phyloP scores from a whole-genome alignment of 2,113 vertebrate genomes.

The Lipophrys pholis region DNA sequence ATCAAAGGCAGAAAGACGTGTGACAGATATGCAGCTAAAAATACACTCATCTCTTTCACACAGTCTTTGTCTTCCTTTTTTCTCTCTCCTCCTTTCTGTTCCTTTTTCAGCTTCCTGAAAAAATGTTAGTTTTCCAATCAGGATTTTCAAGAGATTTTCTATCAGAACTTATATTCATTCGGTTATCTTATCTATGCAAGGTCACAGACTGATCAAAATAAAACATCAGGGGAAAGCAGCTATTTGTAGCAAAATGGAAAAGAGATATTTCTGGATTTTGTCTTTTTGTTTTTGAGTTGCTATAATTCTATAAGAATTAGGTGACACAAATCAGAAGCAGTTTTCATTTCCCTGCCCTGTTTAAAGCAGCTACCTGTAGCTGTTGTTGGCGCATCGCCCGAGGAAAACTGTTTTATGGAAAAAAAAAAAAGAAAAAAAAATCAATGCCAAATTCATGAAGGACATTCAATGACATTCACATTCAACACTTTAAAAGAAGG shows the following conservation, averaged over 20 bases:
- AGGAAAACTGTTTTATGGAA: conserved; percentile 63
- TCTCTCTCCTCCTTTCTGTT: conserved; percentile 27
- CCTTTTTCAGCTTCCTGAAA: not conserved
- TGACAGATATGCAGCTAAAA: conserved; percentile 82
- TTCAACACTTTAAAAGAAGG: conserved; percentile 64
- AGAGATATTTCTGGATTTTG: conserved; percentile 12
- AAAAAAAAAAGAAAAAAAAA: conserved; percentile 50
- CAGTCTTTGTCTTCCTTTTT: conserved; percentile 27
- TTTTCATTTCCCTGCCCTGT: conserved; percentile 45
- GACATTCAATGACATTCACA: conserved; percentile 71
- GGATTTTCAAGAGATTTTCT: not conserved
- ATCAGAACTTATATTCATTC: not conserved
- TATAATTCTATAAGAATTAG: conserved; percentile 25
- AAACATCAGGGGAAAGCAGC: not conserved
- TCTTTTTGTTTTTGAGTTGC: conserved; percentile 6
- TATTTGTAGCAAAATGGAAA: not conserved
- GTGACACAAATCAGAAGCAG: conserved; percentile 8
- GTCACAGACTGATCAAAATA: not conserved
- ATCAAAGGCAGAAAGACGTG: conserved; percentile 68
- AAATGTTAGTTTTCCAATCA: not conserved
- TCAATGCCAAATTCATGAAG: conserved; percentile 75
- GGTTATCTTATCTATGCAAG: not conserved
- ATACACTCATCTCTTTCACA: conserved; percentile 51
- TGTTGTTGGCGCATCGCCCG: conserved; percentile 56
- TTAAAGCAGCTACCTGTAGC: conserved; percentile 60